Base-by-base conservation (phyloP, 2,797 vertebrate species). In the Heteromormyrus szaboi region DNA sequence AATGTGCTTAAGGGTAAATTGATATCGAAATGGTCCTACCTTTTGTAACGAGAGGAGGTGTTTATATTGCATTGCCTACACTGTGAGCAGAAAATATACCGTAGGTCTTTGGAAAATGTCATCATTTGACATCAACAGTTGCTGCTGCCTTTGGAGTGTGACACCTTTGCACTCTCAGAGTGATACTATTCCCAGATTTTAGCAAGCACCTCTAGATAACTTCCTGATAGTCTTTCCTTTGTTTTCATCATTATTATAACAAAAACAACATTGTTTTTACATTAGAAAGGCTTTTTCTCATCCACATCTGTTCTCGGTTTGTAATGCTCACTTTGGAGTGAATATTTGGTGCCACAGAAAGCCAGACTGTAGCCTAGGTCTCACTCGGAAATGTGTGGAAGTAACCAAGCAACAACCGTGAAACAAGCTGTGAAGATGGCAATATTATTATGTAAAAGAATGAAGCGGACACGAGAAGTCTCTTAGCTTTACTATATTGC, bases 351-450 rank as follows among this genome's bases (percentile, higher is more conserved):
- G 72, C 37, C 72, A 44, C 72, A 79, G 29, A 79, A 79, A 79
- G 72, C 14, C 37, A 44, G 17, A 1, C 2, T 79, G 72, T 79
- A 44, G 41, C 3, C 7, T 44, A n/a, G 17, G 72, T 79, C 72
- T 79, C 37, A n/a, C 72, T 46, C 14, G 2, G 72, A 46, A 46
- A 44, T 9, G 17, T n/a, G 72, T 79, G 72, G 65, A 72, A 46
- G 72, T 79, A 79, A 79, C 72, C 14, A 79, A 79, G 72, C 72
- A 79, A 44, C 72, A 41, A 79, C 72, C n/a, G 37, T n/a, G 72
- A 79, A 79, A 44, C 72, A 46, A 41, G 41, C 37, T 79, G 68
- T 76, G 41, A 46, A 46, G 14, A 46, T 19, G 72, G 72, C 72
- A n/a, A 44, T 44, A 79, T 19, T 46, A 44, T 79, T 79, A 37